phyloP scores from a whole-genome alignment of 2,888 invertebrate genomes.

The Ormyrus pomaceus region DNA sequence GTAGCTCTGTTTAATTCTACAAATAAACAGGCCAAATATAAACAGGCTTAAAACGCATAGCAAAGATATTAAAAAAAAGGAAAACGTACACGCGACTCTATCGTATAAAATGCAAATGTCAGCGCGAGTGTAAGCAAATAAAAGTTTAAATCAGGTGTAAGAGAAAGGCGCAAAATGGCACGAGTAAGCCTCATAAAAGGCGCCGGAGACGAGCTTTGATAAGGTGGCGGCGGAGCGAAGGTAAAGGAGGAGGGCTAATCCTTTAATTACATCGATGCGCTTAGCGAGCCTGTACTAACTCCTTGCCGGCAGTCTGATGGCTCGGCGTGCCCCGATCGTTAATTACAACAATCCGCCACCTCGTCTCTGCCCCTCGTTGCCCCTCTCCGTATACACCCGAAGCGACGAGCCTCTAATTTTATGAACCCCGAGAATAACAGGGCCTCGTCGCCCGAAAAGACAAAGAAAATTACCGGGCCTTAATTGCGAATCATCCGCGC shows the following conservation, averaged over 20 bases:
- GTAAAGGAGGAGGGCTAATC: conserved; percentile 68
- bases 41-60: too few relatives aligned
- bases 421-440: conserved; percentile 34
- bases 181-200: neutral
- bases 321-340: conserved; percentile 63
- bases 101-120: too few relatives aligned
- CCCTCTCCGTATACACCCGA: neutral
- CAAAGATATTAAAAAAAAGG: neutral
- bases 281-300: conserved; percentile 68
- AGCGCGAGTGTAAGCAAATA: neutral
- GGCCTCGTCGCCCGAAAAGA: neutral
- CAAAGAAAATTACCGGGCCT: conserved; percentile 31
- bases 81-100: neutral
- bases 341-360: conserved; percentile 63
- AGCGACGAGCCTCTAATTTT: conserved; percentile 23
- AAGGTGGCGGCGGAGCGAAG: neutral
- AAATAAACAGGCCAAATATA: too few relatives aligned
- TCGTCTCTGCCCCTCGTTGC: neutral
- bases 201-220: conserved; percentile 46
- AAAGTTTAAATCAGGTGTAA: neutral
- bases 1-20: too few relatives aligned
- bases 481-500: neutral
- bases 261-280: conserved; percentile 70
- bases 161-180: neutral
- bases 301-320: conserved; percentile 55